These are phyloP conservation scores for Lepus townsendii DNA, from an alignment of 2,797 vertebrate species.

Conservation along the genomic window DNA sequence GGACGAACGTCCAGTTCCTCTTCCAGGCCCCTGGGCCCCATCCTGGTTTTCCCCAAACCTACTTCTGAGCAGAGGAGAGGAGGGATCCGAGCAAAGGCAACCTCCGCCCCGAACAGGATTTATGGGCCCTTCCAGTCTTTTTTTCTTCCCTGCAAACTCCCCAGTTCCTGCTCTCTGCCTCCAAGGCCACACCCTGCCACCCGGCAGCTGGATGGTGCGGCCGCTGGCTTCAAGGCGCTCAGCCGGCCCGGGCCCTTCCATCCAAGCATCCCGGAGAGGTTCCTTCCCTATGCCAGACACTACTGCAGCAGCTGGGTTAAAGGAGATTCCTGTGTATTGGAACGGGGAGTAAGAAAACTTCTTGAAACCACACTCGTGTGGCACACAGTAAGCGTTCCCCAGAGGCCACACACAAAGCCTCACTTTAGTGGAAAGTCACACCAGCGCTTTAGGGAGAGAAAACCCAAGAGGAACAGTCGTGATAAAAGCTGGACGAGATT, in stretches of 20 bases:
- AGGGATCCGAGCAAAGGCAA: not conserved
- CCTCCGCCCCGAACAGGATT: not conserved
- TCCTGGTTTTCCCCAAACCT: not conserved
- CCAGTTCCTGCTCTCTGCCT: not conserved
- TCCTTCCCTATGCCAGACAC: not conserved
- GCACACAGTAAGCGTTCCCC: not conserved
- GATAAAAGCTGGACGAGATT: not conserved
- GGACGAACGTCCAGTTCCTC: too few relatives aligned
- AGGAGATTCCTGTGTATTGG: not conserved
- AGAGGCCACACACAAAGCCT: not conserved
- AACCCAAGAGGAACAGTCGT: not conserved
- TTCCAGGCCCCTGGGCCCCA: not conserved
- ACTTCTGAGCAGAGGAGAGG: fast-evolving
- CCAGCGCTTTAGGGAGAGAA: not conserved
- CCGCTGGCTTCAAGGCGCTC: fast-evolving
- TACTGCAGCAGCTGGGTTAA: not conserved
- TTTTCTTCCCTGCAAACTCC: not conserved
- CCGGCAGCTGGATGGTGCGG: fast-evolving
- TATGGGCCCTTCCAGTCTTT: not conserved
- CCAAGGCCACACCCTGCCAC: not conserved
- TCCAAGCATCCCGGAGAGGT: not conserved
- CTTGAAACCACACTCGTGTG: not conserved
- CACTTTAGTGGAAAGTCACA: not conserved
- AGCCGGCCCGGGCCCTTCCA: not conserved
- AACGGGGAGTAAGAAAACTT: not conserved